Base-by-base conservation (phyloP, 2,888 invertebrate genomes). In the Polietes domitor region DNA sequence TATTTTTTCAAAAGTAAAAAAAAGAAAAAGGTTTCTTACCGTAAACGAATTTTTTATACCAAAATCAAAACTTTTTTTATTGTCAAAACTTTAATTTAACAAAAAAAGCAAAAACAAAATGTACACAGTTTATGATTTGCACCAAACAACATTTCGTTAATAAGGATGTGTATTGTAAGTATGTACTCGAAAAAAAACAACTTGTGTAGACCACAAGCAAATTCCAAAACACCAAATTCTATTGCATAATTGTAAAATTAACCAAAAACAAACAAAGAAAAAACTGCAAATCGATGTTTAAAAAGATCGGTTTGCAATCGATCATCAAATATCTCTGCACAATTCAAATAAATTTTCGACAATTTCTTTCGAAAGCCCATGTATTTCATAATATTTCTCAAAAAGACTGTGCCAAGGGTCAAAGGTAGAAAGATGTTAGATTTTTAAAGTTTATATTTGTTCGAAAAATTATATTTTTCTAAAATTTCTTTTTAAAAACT, bases 41-140 rank as follows among this genome's bases (percentile, higher is more conserved):
- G 72, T 28, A 79, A 86, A 85, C 86, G 86, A 86, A 86, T 85
- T 85, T 86, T 85, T 80, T 83, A 81, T 79, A 71, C 15, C 70
- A 80, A 80, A 24, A 47, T 24, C 21, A 68, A 21, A 73, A 76
- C n/a, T 28, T 17, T 65, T 15, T 58, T 78, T 37, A 37, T 37
- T 37, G 37, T 9, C 37, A 37, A 10, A 7, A 37, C 9, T 37
- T 37, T 65, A 43, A 19, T 63, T 37, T 37, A 7, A 37, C 0
- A 7, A 76, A 19, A 28, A 26, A 47, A 47, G 12, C 47, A 47
- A 47, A 9, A 47, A 47, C 12, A 58, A 61, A n/a, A n/a, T n/a
- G n/a, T 32, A 10, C 17, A 65, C 65, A 28, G 21, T 68, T 55
- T 53, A 65, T 41, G 9, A 50, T 47, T 72, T 75, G 10, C 50